These are phyloP conservation scores for Hyppa rectilinea DNA, from an alignment of 2,888 invertebrate species.

Conservation along the genomic window DNA sequence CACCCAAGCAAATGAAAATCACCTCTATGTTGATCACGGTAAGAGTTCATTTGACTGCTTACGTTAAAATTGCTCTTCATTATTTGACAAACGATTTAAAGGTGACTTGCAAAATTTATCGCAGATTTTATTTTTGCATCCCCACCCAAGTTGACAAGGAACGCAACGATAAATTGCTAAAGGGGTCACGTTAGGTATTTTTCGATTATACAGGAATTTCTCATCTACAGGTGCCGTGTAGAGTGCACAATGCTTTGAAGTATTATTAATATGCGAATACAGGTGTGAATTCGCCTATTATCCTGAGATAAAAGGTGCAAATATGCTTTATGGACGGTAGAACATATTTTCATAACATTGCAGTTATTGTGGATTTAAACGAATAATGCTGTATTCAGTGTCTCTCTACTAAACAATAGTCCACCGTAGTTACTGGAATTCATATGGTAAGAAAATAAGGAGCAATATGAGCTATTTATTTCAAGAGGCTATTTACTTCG, in stretches of 20 bases:
- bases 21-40: slow-evolving; percentile 52
- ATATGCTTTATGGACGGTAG: too few species aligned
- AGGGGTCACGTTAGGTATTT: slow-evolving; percentile 77
- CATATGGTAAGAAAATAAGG: too few species aligned
- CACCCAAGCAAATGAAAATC: slow-evolving; percentile 50
- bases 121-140: slow-evolving; percentile 83
- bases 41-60: slow-evolving; percentile 53
- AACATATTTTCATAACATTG: background rate
- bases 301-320: too few species aligned
- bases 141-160: slow-evolving; percentile 81
- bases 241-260: slow-evolving; percentile 46
- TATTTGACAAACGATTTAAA: slow-evolving; percentile 86
- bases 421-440: too few species aligned
- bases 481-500: too few species aligned
- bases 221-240: slow-evolving; percentile 48
- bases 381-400: background rate
- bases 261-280: slow-evolving; percentile 43
- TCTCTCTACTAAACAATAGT: too few species aligned
- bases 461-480: too few species aligned
- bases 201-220: slow-evolving; percentile 71
- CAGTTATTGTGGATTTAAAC: background rate
- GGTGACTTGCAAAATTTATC: slow-evolving; percentile 86
- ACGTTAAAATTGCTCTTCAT: slow-evolving; percentile 71
- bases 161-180: slow-evolving; percentile 81
- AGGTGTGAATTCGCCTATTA: background rate